Percentiles rank a stretch among this genome's conserved stretches.
phyloP scores from a whole-genome alignment of 1,140 invertebrate genomes.

The Leptopilina boulardi region DNA sequence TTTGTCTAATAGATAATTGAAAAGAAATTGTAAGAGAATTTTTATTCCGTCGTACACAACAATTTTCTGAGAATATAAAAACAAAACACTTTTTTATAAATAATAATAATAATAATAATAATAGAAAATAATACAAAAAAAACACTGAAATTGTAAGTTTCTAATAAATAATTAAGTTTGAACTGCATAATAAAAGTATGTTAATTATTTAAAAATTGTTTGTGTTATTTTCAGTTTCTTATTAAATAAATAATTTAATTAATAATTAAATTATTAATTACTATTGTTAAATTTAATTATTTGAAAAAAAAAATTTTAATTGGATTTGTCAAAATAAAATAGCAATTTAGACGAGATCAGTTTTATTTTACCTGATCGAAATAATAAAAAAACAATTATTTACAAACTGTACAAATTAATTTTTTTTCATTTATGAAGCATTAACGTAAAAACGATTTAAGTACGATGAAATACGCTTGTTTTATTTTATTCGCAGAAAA shows the following conservation, averaged over 20 bases:
- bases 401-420: background rate
- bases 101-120: too few relatives aligned
- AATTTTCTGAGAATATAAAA: background rate
- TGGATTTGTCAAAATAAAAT: background rate
- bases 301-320: background rate
- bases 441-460: conserved; percentile 21
- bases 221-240: background rate
- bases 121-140: too few relatives aligned
- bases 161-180: background rate
- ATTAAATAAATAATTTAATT: background rate
- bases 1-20: background rate
- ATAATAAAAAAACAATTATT: conserved; percentile 6
- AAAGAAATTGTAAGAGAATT: background rate
- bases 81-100: background rate
- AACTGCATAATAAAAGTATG: background rate
- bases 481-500: conserved; percentile 5
- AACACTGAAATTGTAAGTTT: background rate
- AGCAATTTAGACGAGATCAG: background rate
- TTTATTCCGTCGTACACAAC: background rate
- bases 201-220: background rate
- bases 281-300: background rate
- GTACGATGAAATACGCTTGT: conserved; percentile 19
- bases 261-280: too few relatives aligned
- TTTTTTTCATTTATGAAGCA: background rate
- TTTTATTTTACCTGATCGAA: conserved; percentile 10